Evolutionary conservation across 1,140 invertebrate genomes (phyloP), one percentile per base, ranked within the genome.

Genomic region (Anastrepha ludens): DNA sequence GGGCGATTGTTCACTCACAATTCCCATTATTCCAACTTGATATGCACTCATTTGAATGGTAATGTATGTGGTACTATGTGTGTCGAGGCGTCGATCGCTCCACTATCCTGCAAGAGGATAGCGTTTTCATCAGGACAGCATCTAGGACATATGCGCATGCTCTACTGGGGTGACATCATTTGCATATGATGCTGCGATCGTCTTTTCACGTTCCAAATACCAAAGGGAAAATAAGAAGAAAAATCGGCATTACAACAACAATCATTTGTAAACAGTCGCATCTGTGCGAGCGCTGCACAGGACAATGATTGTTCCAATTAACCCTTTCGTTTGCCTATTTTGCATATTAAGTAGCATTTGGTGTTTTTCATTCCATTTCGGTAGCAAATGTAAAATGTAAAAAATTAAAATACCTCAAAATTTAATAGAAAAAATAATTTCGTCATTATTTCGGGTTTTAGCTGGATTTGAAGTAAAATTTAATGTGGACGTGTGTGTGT

Each of bases 341-440:
- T 81, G 74, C 74, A 81, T 81, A 81, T 81, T 81, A 81, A 81
- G 74, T 81, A 55, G 74, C 74, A 81, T 81, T 81, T 81, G 74
- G 15, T 55, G 47, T 55, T 81, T 81, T 81, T 81, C 74, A 81
- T 20, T n/a, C 17, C 44, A 74, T 74, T 74, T 74, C 70, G 41
- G 8, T 47, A 9, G 41, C 13, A 50, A 74, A 74, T 74, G 39
- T 44, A 81, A 20, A 81, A 58, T 55, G 8, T 55, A 50, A 74
- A 74, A 74, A 74, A 50, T 41, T 20, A 39, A 47, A 74, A 74
- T 65, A 81, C 47, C 74, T 20, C 8, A 81, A 81, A 81, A 55
- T 74, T 74, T 74, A 81, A 81, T 81, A 55, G 74, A 81, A 81
- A 81, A 81, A 81, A 74, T 74, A 81, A 81, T 81, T 55, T 55